Conservation (phyloP, 2,888 invertebrate species). For the Phortica magna region DNA sequence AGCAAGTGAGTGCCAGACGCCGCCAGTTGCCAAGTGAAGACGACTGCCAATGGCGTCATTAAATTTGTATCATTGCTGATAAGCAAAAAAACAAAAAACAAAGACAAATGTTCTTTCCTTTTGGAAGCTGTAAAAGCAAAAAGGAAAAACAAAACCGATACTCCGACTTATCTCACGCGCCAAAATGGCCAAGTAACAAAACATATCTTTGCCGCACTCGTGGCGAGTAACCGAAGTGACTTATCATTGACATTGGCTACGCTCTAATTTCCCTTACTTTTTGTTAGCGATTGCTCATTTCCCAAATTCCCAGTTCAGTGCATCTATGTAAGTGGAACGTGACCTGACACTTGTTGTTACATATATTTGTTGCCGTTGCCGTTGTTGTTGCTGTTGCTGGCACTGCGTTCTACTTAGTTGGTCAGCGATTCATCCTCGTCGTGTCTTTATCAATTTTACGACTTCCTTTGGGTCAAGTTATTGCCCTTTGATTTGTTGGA, state of each 20-base stretch:
- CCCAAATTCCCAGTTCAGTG: neutral
- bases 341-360: constrained; percentile 58
- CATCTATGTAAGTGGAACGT: constrained; percentile 57
- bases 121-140: constrained; percentile 2
- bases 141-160: neutral
- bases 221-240: constrained; percentile 48
- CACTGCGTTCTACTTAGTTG: constrained; percentile 44
- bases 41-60: constrained; percentile 59
- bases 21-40: neutral
- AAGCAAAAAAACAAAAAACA: constrained; percentile 2
- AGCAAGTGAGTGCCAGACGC: neutral
- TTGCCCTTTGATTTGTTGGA: constrained; percentile 42
- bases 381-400: constrained; percentile 27
- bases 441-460: constrained; percentile 64
- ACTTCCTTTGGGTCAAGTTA: constrained; percentile 59
- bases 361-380: constrained; percentile 34
- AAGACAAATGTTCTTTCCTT: neutral
- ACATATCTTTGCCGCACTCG: constrained; percentile 31
- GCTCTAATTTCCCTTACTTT: constrained; percentile 28
- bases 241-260: constrained; percentile 48
- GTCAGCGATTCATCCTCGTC: neutral
- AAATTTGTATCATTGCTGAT: constrained; percentile 59
- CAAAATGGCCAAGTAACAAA: neutral
- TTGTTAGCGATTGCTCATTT: constrained; percentile 1
- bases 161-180: constrained; percentile 15